Evolutionary conservation across 2,113 vertebrate species (phyloP).

Genomic region (Neolamprologus variostigma): DNA sequence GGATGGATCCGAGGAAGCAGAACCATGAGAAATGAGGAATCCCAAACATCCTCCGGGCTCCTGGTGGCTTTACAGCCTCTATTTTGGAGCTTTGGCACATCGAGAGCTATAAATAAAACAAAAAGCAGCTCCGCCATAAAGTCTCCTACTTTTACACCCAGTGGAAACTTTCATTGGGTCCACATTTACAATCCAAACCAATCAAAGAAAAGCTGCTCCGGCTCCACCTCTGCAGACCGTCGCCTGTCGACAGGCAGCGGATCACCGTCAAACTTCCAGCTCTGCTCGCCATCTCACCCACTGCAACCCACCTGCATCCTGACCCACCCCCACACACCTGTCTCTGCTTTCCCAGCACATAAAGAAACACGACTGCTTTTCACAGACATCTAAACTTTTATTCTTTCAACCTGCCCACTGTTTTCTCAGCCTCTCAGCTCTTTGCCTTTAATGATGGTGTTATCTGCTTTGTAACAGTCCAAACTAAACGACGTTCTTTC

Average conservation of each 20-base stretch:
- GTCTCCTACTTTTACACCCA: neutral
- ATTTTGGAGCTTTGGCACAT: neutral
- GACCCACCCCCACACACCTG: neutral
- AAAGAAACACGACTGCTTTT: neutral
- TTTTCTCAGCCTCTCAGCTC: neutral
- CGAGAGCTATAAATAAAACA: neutral
- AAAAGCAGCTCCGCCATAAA: neutral
- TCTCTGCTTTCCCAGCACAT: neutral
- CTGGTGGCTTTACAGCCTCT: neutral
- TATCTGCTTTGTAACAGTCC: neutral
- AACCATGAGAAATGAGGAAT: neutral
- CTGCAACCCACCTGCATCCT: neutral
- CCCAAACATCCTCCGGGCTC: neutral
- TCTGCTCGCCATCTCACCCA: neutral
- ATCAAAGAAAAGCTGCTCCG: neutral
- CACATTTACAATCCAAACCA: neutral
- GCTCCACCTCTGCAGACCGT: neutral
- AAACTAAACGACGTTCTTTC: fast-evolving
- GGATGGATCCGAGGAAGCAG: neutral
- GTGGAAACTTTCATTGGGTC: neutral
- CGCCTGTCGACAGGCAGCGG: neutral
- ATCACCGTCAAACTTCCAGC: neutral
- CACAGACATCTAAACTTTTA: neutral
- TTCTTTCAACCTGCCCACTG: fast-evolving
- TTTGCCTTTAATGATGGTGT: neutral